Evolutionary conservation across 2,113 vertebrate genomes (phyloP), one percentile per base, ranked within the genome.

Genomic region (Cyprinodon tularosa): DNA sequence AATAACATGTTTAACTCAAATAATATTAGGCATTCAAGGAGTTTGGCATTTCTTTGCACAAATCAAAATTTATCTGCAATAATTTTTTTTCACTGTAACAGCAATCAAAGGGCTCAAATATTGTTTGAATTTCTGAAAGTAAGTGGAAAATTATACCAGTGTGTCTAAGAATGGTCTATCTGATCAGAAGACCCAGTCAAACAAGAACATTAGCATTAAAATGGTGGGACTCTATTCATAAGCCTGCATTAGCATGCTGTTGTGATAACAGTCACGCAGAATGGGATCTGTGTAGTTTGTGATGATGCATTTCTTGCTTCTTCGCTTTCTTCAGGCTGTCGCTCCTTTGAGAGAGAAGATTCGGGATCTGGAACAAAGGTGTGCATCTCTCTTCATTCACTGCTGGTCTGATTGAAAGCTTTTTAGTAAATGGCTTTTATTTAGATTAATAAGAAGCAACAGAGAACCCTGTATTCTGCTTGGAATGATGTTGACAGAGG

Each of bases 311-410:
- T 12, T 68, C 11, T 62, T 5, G 39, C 45, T 71, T 79, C 22
- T 80, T n/a, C 4, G 63, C 15, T 81, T 47, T 13, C 73, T 85
- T 76, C 22, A 95, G 94, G 93, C 87, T 60, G 79, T 94, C 66
- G 91, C 92, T 63, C 94, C 93, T 57, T 87, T 94, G 48, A 88
- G 90, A 84, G 93, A 94, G 62, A 94, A 94, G 84, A 94, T 95
- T 76, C 93, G 82, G 22, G 93, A 95, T 80, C 89, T 95, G 73
- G 93, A 95, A 73, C 91, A 94, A 63, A 95, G 93, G 94, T 95
- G 71, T 45, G 77, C 73, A 37, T 50, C 15, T n/a, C 4, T n/a
- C 9, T 0, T 11, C n/a, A 42, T 44, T 22, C 12, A 22, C 20
- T 12, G 9, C 20, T 22, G 12, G 64, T 66, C 60, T 8, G 10